Base-by-base conservation (phyloP, 2,113 vertebrate species). In the Burhinus oedicnemus region DNA sequence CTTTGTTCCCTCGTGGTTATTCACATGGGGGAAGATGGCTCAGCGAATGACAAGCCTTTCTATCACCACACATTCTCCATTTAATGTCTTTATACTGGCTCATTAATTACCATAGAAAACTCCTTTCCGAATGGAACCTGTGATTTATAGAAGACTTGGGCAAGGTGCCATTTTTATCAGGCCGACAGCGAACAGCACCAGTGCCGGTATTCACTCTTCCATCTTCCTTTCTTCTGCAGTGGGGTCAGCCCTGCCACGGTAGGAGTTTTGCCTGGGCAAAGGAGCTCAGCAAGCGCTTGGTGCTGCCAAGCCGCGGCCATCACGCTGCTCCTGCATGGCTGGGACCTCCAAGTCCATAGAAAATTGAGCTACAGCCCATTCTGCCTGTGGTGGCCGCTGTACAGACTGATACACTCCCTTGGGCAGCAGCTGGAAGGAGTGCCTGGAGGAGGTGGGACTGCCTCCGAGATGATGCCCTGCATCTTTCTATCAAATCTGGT, bases 41-140 rank as follows among this genome's bases (percentile, higher is more conserved):
- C 87, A 45, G 87, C 92, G 95, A 97, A 95, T 95, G 96, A 96
- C 96, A 94, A 94, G 95, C 92, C 87, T 57, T 94, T 96, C 96
- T 95, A 97, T 97, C 97, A 95, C 76, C 68, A 44, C 96, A 77
- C 84, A 71, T 78, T 92, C 96, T 49, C 65, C 85, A 60, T 96
- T 96, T 97, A 97, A 97, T 92, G 95, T 97, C 97, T 98, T 97
- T 95, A 97, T 97, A 95, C 96, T 54, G 94, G 94, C 95, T 97
- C 97, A 96, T 98, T 97, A 98, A 98, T 98, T 97, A 98, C 95
- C 95, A 85, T 79, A 81, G 91, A 95, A 97, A 95, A 95, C 95
- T 92, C 95, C 96, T 95, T 96, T 93, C 96, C 62, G 32, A 95
- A 89, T 77, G 90, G 95, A 95, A 92, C 57, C 93, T 61, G 94